These are phyloP conservation scores for Chondrosia reniformis DNA, from an alignment of 37 sponge, comb jelly and placozoan species.

Conservation along the genomic window DNA sequence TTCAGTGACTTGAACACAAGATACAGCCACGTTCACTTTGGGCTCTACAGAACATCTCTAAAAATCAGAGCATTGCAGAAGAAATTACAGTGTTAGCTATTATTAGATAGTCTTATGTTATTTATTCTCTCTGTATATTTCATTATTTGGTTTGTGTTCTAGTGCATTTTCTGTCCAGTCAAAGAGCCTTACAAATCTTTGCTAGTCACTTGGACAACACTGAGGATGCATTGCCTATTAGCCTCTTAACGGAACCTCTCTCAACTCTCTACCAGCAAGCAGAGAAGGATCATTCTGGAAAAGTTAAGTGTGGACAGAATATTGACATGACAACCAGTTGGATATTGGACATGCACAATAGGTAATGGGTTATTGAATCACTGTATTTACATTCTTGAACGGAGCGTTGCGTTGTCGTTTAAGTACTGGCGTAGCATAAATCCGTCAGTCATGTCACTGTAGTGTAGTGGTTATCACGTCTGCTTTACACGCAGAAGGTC, in stretches of 20 bases:
- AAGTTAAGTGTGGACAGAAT: neutral
- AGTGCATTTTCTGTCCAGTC: neutral
- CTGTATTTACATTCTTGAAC: too few species aligned
- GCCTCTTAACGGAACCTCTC: neutral
- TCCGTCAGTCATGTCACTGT: slow-evolving; percentile 43
- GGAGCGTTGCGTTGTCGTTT: too few species aligned
- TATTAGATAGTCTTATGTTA: neutral
- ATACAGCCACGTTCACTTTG: slow-evolving; percentile 34
- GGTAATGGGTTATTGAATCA: neutral
- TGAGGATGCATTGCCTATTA: neutral
- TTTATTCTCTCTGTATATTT: neutral
- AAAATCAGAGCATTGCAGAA: slow-evolving; percentile 62
- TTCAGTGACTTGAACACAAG: neutral
- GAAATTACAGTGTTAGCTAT: slow-evolving; percentile 46
- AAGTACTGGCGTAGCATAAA: too few species aligned
- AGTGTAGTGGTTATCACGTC: slow-evolving; percentile 71
- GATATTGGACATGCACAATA: neutral
- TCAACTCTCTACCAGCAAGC: slow-evolving; percentile 1
- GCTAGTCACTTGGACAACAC: neutral
- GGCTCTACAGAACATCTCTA: slow-evolving; percentile 52
- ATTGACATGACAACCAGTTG: slow-evolving; percentile 30
- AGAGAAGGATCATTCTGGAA: neutral
- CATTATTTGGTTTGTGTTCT: neutral
- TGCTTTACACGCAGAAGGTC: slow-evolving; percentile 75
- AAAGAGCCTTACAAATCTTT: too few species aligned